Evolutionary conservation across 1,140 invertebrate genomes (phyloP).

Genomic region (Coptotermes formosanus): DNA sequence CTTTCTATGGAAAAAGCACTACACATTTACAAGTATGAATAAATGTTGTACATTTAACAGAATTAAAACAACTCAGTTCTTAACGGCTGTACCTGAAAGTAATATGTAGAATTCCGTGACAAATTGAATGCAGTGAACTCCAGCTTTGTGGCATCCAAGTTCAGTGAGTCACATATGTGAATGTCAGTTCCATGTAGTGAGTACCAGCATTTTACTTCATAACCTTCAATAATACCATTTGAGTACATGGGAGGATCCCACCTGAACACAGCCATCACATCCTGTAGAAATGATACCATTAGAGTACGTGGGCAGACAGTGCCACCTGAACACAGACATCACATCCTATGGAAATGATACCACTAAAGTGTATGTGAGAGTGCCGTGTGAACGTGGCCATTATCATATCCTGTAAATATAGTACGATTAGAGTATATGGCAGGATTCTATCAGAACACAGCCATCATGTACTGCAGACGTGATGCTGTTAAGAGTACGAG

Average conservation of each 20-base stretch:
- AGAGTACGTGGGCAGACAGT: no score
- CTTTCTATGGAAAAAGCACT: no score
- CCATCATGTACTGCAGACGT: no score
- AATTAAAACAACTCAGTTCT: neutral
- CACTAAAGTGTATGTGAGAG: no score
- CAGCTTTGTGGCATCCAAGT: slow-evolving; percentile 41
- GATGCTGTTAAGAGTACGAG: no score
- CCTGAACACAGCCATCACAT: slow-evolving; percentile 49
- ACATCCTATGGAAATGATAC: neutral
- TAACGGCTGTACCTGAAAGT: slow-evolving; percentile 61
- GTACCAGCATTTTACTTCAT: slow-evolving; percentile 69
- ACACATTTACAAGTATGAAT: no score
- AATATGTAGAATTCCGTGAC: slow-evolving; percentile 64
- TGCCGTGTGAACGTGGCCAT: no score
- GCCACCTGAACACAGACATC: no score
- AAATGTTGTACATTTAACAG: neutral
- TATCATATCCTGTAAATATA: no score
- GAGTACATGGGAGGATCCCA: slow-evolving; percentile 72
- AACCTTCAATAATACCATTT: slow-evolving; percentile 73
- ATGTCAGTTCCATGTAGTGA: slow-evolving; percentile 42
- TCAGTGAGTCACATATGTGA: slow-evolving; percentile 42
- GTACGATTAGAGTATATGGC: no score
- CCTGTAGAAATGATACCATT: slow-evolving; percentile 34
- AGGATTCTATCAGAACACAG: no score
- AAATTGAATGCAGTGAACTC: slow-evolving; percentile 61